phyloP scores from a whole-genome alignment of 2,113 vertebrate species.

The Silurus meridionalis region DNA sequence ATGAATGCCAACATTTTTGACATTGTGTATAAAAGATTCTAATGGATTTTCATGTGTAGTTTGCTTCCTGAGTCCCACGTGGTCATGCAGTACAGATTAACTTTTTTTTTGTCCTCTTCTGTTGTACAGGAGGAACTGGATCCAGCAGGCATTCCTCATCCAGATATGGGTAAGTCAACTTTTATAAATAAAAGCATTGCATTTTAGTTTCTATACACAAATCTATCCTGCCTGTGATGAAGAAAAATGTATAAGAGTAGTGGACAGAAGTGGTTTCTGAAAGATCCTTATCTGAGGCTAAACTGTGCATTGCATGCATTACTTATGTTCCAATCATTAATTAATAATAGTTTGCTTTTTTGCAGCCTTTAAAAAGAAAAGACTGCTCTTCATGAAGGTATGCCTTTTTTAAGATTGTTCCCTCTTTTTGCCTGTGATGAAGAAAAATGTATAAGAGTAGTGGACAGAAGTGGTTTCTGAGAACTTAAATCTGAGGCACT shows the following conservation, averaged over 20 bases:
- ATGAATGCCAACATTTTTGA: constrained; percentile 88
- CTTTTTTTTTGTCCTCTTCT: background rate
- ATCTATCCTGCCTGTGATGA: constrained; percentile 59
- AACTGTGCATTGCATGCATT: rapidly evolving
- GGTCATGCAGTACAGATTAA: background rate
- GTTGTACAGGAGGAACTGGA: background rate
- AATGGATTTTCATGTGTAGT: rapidly evolving
- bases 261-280: constrained; percentile 79
- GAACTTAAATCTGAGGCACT: constrained; percentile 59
- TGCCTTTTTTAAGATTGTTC: rapidly evolving
- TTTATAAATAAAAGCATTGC: background rate
- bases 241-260: constrained; percentile 68
- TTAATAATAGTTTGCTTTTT: background rate
- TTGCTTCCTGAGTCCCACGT: background rate
- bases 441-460: constrained; percentile 67
- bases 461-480: constrained; percentile 79
- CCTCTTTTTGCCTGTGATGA: constrained; percentile 59
- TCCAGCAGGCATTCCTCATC: background rate
- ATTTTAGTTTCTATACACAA: no score
- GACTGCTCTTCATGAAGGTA: background rate
- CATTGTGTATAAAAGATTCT: no score
- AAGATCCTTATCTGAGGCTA: constrained; percentile 61
- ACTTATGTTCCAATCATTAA: background rate
- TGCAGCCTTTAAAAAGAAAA: background rate
- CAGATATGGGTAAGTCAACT: background rate